A percentile compares a stretch with the other conserved stretches of the same genome.
Conservation (phyloP, 2,113 vertebrate genomes). For the Natator depressus region DNA sequence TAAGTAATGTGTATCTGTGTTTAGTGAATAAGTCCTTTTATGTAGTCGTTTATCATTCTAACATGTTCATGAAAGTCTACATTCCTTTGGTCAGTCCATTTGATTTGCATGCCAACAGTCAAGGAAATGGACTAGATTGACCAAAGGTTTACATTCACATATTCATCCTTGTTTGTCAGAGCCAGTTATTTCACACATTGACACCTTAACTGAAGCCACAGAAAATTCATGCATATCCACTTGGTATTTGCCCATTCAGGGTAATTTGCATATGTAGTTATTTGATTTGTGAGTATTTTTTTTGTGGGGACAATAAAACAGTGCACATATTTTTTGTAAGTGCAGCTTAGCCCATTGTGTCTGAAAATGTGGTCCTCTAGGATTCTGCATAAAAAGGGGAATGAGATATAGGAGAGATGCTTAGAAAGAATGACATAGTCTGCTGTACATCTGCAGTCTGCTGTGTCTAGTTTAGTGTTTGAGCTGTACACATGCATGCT, state of each 20-base stretch:
- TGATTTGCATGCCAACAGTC: conserved; percentile 15
- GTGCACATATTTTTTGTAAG: not conserved
- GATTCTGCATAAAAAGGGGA: not conserved
- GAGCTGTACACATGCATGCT: not conserved
- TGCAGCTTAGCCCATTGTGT: not conserved
- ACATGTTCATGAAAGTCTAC: not conserved
- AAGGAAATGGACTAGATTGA: not conserved
- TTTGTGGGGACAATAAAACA: not conserved
- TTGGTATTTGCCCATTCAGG: conserved; percentile 36
- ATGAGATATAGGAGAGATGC: not conserved
- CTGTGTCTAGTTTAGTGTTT: not conserved
- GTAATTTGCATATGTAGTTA: conserved; percentile 35
- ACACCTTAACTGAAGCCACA: conserved; percentile 29
- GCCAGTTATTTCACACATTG: conserved; percentile 36
- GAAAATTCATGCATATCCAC: conserved; percentile 6
- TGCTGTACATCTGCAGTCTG: not conserved
- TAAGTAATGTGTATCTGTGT: not conserved
- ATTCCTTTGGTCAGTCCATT: conserved; percentile 34
- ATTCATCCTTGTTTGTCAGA: conserved; percentile 53
- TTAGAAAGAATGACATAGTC: not conserved
- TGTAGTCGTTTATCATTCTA: not conserved
- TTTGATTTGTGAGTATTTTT: not conserved
- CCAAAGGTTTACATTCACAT: conserved; percentile 37
- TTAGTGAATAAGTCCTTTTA: not conserved
- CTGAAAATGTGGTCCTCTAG: not conserved